A percentile compares a stretch with the other conserved stretches of the same genome.
These are phyloP conservation scores for Otus sunia DNA, from an alignment of 2,113 vertebrate genomes.

Conservation along the genomic window DNA sequence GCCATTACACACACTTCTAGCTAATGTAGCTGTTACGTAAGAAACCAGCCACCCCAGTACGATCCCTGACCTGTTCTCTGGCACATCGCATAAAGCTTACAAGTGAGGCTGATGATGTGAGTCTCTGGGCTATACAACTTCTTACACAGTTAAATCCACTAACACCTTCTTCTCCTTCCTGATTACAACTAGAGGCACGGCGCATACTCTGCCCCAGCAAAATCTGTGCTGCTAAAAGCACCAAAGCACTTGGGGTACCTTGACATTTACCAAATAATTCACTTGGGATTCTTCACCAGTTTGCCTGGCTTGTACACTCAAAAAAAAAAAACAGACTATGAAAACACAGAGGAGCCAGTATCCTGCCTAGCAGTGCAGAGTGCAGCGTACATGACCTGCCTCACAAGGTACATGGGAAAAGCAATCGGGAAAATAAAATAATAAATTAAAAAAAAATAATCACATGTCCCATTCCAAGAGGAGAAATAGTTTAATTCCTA, in stretches of 20 bases:
- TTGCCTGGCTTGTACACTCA: neutral
- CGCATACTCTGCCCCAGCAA: neutral
- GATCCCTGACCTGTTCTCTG: neutral
- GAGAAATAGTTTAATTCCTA: slow-evolving; percentile 23
- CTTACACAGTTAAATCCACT: neutral
- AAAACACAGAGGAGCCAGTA: neutral
- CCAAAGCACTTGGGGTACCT: neutral
- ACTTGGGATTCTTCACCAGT: neutral
- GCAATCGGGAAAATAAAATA: neutral
- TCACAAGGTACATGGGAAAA: neutral
- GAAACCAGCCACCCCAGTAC: neutral
- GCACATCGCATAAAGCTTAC: neutral
- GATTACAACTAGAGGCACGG: neutral
- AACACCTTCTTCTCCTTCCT: neutral
- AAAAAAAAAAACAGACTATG: accelerated
- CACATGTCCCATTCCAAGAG: neutral
- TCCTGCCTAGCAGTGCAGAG: neutral
- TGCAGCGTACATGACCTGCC: neutral
- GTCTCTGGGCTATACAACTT: neutral
- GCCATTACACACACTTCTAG: neutral
- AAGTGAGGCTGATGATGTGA: neutral
- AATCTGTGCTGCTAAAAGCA: neutral
- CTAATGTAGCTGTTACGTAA: neutral
- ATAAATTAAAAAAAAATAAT: neutral
- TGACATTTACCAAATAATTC: neutral